These are phyloP conservation scores for Lymantria monacha DNA, from an alignment of 2,888 invertebrate species.

Conservation along the genomic window DNA sequence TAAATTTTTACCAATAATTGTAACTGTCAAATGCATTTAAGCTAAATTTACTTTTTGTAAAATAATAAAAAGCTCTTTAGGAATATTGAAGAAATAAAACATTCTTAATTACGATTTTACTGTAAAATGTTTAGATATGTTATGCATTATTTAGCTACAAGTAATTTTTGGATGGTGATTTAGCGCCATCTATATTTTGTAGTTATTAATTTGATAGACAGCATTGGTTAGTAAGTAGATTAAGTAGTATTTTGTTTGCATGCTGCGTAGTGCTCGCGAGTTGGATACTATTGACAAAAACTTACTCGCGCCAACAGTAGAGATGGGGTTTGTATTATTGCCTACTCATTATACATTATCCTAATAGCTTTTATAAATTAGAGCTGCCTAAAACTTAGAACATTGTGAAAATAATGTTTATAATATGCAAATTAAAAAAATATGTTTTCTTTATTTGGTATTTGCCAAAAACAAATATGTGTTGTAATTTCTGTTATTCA, in stretches of 20 bases:
- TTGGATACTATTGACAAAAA: slow-evolving; percentile 64
- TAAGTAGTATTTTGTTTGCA: slow-evolving; percentile 75
- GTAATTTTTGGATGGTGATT: not conserved
- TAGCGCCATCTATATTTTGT: not conserved
- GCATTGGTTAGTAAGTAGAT: slow-evolving; percentile 64
- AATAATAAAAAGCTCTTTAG: too few relatives aligned
- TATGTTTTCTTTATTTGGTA: too few relatives aligned
- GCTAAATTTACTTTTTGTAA: too few relatives aligned
- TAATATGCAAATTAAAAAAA: too few relatives aligned
- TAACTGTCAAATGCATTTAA: too few relatives aligned
- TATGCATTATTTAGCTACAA: too few relatives aligned
- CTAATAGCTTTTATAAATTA: not conserved
- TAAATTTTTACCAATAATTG: too few relatives aligned
- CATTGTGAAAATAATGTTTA: not conserved
- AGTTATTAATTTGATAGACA: slow-evolving; percentile 9
- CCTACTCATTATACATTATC: not conserved
- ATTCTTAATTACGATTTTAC: too few relatives aligned
- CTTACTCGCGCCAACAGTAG: slow-evolving; percentile 61
- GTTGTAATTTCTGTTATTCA: too few relatives aligned
- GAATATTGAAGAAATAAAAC: too few relatives aligned
- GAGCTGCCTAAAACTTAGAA: not conserved
- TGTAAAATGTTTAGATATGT: too few relatives aligned
- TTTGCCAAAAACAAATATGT: too few relatives aligned
- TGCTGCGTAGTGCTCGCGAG: slow-evolving; percentile 70
- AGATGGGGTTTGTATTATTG: slow-evolving; percentile 68